Conservation (phyloP, 2,888 invertebrate species). For the Galerucella pusilla region DNA sequence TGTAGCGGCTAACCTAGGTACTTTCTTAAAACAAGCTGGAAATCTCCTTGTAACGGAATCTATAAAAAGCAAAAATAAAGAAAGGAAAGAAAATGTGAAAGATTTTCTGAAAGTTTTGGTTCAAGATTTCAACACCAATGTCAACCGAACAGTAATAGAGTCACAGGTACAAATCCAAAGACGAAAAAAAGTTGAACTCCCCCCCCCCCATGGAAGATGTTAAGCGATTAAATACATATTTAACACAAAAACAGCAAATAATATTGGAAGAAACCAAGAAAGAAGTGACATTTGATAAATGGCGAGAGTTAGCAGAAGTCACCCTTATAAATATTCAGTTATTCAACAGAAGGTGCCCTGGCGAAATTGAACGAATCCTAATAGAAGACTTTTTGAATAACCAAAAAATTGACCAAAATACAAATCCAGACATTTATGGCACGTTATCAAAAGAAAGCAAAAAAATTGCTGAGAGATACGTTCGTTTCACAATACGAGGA, state of each 20-base stretch:
- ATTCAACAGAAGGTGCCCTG: conserved; percentile 2
- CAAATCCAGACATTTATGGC: not conserved
- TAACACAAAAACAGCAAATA: conserved; percentile 6
- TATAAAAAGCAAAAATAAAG: conserved; percentile 21
- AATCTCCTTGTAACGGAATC: conserved; percentile 23
- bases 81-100: conserved; percentile 1
- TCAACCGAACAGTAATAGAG: conserved; percentile 28
- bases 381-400: conserved; percentile 2
- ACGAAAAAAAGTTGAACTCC: conserved; percentile 8
- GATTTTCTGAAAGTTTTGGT: conserved; percentile 20
- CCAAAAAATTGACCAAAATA: not conserved
- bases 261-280: not conserved
- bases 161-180: conserved; percentile 20
- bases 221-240: conserved; percentile 19
- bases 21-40: conserved; percentile 41
- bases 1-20: conserved; percentile 43
- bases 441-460: not conserved
- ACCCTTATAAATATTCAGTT: not conserved
- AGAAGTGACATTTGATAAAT: conserved; percentile 9
- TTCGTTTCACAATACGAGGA: conserved; percentile 2
- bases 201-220: conserved; percentile 23
- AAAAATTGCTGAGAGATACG: not conserved
- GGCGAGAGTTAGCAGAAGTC: conserved; percentile 25
- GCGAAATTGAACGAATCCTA: not conserved
- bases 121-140: conserved; percentile 21